Conservation (phyloP, 2,888 invertebrate species). For the Gymnocheta viridis region DNA sequence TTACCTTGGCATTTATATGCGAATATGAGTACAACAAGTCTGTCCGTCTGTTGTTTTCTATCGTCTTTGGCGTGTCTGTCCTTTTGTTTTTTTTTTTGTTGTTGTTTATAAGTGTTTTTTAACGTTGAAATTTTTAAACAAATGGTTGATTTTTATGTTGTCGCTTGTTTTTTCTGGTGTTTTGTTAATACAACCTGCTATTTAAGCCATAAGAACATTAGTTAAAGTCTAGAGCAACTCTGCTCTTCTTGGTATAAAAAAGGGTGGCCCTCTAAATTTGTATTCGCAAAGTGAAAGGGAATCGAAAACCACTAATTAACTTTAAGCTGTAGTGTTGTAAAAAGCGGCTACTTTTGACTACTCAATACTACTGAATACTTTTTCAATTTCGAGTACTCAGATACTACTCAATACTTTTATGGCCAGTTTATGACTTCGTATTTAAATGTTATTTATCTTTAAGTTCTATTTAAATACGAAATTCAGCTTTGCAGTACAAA, state of each 20-base stretch:
- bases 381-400: too few relatives aligned
- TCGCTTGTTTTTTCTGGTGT: background rate
- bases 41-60: constrained; percentile 2
- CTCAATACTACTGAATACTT: too few relatives aligned
- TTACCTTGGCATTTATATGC: constrained; percentile 65
- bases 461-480: too few relatives aligned
- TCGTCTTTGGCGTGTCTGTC: background rate
- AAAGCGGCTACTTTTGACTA: too few relatives aligned
- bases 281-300: background rate
- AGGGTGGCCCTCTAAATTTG: constrained; percentile 11
- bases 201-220: constrained; percentile 34
- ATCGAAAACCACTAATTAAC: background rate
- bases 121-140: constrained; percentile 36
- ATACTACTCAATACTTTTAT: too few relatives aligned
- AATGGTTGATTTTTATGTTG: constrained; percentile 32
- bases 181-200: constrained; percentile 46
- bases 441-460: too few relatives aligned
- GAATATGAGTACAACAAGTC: background rate
- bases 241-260: background rate
- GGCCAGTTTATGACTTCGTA: too few relatives aligned
- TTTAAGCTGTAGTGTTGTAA: background rate
- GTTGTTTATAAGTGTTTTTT: background rate
- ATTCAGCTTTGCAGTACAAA: too few relatives aligned
- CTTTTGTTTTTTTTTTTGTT: background rate
- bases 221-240: constrained; percentile 6